A percentile compares a stretch with the other conserved stretches of the same genome.
These are phyloP conservation scores for Micromesistius poutassou DNA, from an alignment of 2,797 vertebrate genomes.

Conservation along the genomic window DNA sequence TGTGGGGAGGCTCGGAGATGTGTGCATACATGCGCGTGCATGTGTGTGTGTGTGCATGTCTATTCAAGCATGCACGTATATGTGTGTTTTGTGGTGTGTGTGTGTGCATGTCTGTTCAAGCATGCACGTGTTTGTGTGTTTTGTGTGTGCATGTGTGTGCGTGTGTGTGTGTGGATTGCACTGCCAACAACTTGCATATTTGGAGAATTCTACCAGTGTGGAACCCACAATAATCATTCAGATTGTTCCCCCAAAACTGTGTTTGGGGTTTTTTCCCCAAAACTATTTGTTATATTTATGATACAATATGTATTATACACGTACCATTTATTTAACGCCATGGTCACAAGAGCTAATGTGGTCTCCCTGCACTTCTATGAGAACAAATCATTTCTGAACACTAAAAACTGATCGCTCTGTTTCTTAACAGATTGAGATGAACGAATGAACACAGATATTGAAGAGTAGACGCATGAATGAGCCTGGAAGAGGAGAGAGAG, in stretches of 20 bases:
- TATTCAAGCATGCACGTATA: not conserved
- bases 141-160: not conserved
- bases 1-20: not conserved
- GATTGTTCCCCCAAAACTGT: constrained; percentile 62
- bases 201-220: constrained; percentile 15
- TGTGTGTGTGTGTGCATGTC: not conserved
- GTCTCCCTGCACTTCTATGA: not conserved
- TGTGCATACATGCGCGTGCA: not conserved
- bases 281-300: constrained; percentile 75
- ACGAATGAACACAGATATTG: constrained; percentile 7
- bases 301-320: too few species aligned
- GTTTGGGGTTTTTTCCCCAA: too few species aligned
- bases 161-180: not conserved
- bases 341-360: not conserved
- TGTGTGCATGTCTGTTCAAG: too few species aligned
- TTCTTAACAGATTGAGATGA: constrained; percentile 12
- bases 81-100: not conserved
- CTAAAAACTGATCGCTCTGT: not conserved
- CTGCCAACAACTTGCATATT: not conserved
- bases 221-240: constrained; percentile 62
- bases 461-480: not conserved
- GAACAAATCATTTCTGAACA: not conserved
- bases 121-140: not conserved
- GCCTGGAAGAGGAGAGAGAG: not conserved
- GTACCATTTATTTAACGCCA: too few species aligned